Base-by-base conservation (phyloP, 2,888 invertebrate species). In the Drosophila neonasuta region DNA sequence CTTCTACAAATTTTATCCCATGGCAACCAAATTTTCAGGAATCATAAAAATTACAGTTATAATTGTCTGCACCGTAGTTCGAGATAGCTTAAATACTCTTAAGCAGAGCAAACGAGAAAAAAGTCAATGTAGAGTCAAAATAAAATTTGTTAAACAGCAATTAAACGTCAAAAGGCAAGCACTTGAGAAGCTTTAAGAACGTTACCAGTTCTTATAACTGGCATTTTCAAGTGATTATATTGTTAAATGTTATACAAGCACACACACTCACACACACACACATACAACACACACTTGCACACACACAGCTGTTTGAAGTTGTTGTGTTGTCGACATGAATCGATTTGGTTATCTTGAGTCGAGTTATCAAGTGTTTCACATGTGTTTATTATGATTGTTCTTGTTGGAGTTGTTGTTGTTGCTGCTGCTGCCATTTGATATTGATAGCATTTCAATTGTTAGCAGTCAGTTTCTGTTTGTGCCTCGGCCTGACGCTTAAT, bases 141-240 rank as follows among this genome's bases (percentile, higher is more conserved):
- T 49, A 66, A 63, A 76, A 76, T 71, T 69, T 68, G 63, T 68
- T 73, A 72, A 74, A 71, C 52, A 50, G 62, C 78, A 75, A 82
- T 79, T 80, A 77, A 71, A 71, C 65, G 77, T 73, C 77, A 68
- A 80, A 63, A 63, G 68, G 62, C 49, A 63, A 63, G 65, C 68
- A 80, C 79, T 84, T 68, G 71, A 77, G 65, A 58, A 44, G 61
- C 66, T 61, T 64, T 57, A 41, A 41, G 46, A 70, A 50, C 36
- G 60, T 74, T 74, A 58, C 60, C 74, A 63, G 66, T 52, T 77
- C 67, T 71, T 65, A 72, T 77, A 79, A 62, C 72, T 84, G 81
- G 67, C 81, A 77, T 71, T 79, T 65, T 74, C 67, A 79, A 84
- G 79, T 80, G 79, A 79, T 80, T 83, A 72, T 73, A 72, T 70